Evolutionary conservation across 37 sponge, comb jelly and placozoan genomes (phyloP), one percentile per base, ranked within the genome.

Genomic region (Chondrosia reniformis): DNA sequence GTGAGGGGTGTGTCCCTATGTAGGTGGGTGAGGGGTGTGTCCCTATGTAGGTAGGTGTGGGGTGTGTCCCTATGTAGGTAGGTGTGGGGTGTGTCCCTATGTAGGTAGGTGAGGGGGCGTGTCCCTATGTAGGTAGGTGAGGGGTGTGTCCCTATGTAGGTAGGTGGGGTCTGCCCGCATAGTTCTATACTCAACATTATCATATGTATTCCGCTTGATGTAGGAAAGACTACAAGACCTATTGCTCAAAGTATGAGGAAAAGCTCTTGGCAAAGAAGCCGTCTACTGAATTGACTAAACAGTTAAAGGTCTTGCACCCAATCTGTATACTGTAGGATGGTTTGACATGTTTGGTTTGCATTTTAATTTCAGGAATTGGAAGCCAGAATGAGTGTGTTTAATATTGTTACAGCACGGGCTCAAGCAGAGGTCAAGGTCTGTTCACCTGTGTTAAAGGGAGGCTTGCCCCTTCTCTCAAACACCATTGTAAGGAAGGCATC

Each of bases 361-460:
- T 49, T 46, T 42, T 9, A n/a, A 7, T 49, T 66, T 19, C 58
- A 91, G 92, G 71, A 62, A 38, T 54, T 92, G 55, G 92, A 92
- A 75, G 76, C 25, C 0, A 25, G 52, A 34, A 36, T 92, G 76
- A 88, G 88, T 65, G 65, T 92, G 1, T 78, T 87, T 55, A 92
- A 88, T 63, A 87, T 92, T 30, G 80, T 73, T 13, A 39, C 84
- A 17, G 87, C 87, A 27, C 45, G 92, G 54, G 74, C 80, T 31
- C 45, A 57, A 37, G 92, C 92, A 36, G 86, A 88, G 38, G 76
- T 39, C 30, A 43, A 88, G 81, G 92, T 92, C 55, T 39, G 61
- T 61, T 5, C 30, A 7, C 32, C n/a, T n/a, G n/a, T n/a, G n/a
- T n/a, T n/a, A n/a, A n/a, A n/a, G n/a, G n/a, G n/a, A n/a, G n/a